Conservation (phyloP, 2,113 vertebrate species). For the Eublepharis macularius region DNA sequence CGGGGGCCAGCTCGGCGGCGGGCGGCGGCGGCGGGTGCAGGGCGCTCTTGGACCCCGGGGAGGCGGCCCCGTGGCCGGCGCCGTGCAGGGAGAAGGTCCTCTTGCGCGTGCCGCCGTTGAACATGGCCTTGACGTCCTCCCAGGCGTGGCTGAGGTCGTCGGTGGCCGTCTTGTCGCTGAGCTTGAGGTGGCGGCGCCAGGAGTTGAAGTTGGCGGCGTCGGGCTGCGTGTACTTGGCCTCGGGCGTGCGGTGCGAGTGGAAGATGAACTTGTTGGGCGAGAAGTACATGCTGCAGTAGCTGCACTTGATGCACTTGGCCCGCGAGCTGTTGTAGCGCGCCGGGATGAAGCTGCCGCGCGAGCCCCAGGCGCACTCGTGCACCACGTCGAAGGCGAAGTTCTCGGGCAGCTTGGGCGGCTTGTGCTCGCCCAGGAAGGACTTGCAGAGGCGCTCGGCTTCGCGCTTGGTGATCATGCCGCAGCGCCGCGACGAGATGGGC, state of each 20-base stretch:
- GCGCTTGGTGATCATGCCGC: slow-evolving; percentile 96
- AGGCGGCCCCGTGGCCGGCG: slow-evolving; percentile 53
- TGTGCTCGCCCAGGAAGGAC: slow-evolving; percentile 92
- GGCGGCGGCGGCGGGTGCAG: slow-evolving; percentile 42
- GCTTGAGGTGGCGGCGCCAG: slow-evolving; percentile 91
- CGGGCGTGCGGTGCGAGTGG: slow-evolving; percentile 93
- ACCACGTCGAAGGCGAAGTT: slow-evolving; percentile 95
- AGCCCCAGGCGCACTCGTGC: slow-evolving; percentile 97
- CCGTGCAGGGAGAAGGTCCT: slow-evolving; percentile 87
- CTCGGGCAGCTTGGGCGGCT: slow-evolving; percentile 90
- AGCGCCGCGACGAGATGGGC: slow-evolving; percentile 93
- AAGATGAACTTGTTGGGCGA: slow-evolving; percentile 99
- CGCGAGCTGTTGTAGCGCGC: slow-evolving; percentile 97
- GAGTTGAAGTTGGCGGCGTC: slow-evolving; percentile 99
- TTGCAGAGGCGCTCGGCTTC: slow-evolving; percentile 96
- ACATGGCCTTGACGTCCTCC: slow-evolving; percentile 99
- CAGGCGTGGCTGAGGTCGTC: slow-evolving; percentile 91
- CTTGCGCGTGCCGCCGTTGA: slow-evolving; percentile 93
- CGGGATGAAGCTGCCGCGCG: slow-evolving; percentile 91
- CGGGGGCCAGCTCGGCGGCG: slow-evolving; percentile 61
- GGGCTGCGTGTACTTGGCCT: slow-evolving; percentile 96
- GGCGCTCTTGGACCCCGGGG: slow-evolving; percentile 43
- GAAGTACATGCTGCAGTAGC: slow-evolving; percentile 97
- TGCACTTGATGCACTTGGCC: slow-evolving; percentile 98
- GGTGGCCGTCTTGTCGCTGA: slow-evolving; percentile 82